Base-by-base conservation (phyloP, 1,140 invertebrate genomes). In the Tribolium castaneum region DNA sequence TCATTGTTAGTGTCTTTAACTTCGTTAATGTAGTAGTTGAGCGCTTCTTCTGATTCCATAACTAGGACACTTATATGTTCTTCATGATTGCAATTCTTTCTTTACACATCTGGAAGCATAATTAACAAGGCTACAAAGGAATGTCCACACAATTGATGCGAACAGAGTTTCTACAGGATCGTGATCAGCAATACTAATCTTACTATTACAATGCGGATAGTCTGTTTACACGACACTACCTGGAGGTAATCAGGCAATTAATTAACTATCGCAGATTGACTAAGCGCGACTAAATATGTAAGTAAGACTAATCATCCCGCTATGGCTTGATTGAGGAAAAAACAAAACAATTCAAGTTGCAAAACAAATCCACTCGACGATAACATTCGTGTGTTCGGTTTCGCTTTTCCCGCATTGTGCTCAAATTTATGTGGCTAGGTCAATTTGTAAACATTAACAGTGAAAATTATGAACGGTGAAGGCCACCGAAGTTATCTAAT, bases 1-100 rank as follows among this genome's bases (percentile, higher is more conserved):
- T 81, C 81, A 78, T 83, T 75, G 12, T 84, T 83, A 78, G 81
- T 81, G 78, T 85, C 81, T 35, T 84, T 84, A 14, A 84, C 84
- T 83, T 85, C 84, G 75, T 80, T 78, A 54, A 84, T 78, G 78
- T 84, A 85, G 72, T 84, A 83, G 51, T 80, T 75, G 12, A 84
- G 74, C 14, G 79, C 80, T 59, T 85, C 83, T 78, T 83, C 82
- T 4, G 82, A 82, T 83, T 83, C 82, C 82, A 83, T 83, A 59
- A 76, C 79, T 25, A 72, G 30, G 34, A 35, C 30, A 66, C 3
- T 35, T 66, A 66, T 39, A 66, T 66, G 6, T 34, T 66, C 59
- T 35, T 66, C 30, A 34, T 66, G 9, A 35, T 66, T 13, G 30
- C 34, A 66, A 35, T 66, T 35, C 30, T 66, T 35, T 35, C 59